phyloP scores from a whole-genome alignment of 2,888 invertebrate genomes.

The Margaritifera margaritifera region DNA sequence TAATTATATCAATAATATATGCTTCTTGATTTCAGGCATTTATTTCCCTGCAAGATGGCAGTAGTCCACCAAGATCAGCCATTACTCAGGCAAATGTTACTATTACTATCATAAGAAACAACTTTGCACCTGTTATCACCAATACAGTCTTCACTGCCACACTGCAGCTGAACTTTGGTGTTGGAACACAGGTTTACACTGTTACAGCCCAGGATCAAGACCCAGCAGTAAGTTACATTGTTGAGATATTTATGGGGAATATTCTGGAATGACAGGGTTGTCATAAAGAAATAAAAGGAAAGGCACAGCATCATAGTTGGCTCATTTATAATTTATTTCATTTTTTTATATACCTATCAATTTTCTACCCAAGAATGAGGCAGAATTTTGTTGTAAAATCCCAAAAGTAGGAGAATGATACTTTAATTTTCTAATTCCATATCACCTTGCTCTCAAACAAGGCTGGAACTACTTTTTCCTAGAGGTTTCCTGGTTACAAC shows the following conservation, averaged over 20 bases:
- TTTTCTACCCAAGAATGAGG: too few relatives aligned
- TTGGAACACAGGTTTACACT: slow-evolving; percentile 30
- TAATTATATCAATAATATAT: neutral
- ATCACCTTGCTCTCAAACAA: too few relatives aligned
- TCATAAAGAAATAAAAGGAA: too few relatives aligned
- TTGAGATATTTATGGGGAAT: neutral
- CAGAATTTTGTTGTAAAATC: too few relatives aligned
- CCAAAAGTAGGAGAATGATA: too few relatives aligned
- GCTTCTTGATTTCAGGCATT: neutral
- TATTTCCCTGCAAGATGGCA: slow-evolving; percentile 48
- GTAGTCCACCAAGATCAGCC: slow-evolving; percentile 3
- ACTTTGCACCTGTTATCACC: slow-evolving; percentile 45
- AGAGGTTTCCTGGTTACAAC: too few relatives aligned
- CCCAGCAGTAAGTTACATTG: slow-evolving; percentile 28
- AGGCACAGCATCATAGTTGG: too few relatives aligned
- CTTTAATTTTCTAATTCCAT: too few relatives aligned
- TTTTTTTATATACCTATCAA: too few relatives aligned
- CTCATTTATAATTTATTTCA: too few relatives aligned
- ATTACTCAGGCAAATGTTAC: slow-evolving; percentile 11
- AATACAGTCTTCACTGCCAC: slow-evolving; percentile 31
- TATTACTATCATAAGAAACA: slow-evolving; percentile 51
- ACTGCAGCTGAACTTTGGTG: slow-evolving; percentile 34
- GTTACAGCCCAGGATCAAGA: slow-evolving; percentile 51
- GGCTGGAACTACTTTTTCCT: too few relatives aligned
- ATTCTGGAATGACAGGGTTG: too few relatives aligned